Percentiles rank a stretch among this genome's conserved stretches.
These are phyloP conservation scores for Sinocyclocheilus anshuiensis DNA, from an alignment of 2,113 vertebrate species.

Conservation along the genomic window DNA sequence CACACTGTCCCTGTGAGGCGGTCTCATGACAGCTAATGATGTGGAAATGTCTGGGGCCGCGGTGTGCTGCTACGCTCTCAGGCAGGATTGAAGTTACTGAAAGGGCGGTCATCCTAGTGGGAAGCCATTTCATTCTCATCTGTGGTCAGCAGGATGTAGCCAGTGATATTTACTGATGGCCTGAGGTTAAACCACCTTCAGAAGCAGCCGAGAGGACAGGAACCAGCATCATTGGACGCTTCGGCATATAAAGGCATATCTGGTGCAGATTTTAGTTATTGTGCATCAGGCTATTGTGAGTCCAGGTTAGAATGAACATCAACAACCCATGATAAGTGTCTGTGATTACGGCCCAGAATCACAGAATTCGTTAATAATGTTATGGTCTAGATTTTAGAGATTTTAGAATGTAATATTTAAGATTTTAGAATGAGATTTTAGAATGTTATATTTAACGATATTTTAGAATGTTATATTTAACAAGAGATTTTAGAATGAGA, in stretches of 20 bases:
- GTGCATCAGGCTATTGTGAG: neutral
- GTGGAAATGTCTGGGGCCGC: conserved; percentile 52
- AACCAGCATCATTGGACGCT: neutral
- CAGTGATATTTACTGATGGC: conserved; percentile 68
- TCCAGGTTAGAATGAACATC: neutral
- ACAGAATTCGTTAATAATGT: too few relatives aligned
- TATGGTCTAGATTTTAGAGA: too few relatives aligned
- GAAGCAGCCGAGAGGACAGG: neutral
- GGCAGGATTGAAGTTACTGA: conserved; percentile 63
- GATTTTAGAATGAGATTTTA: too few relatives aligned
- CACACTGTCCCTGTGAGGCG: neutral
- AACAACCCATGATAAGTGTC: neutral
- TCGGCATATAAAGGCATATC: neutral
- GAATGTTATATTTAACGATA: too few relatives aligned
- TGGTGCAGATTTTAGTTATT: conserved; percentile 4
- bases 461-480: too few relatives aligned
- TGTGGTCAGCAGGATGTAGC: conserved; percentile 48
- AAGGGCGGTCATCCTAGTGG: conserved; percentile 58
- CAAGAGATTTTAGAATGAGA: too few relatives aligned
- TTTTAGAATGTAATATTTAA: too few relatives aligned
- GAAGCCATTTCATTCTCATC: conserved; percentile 62
- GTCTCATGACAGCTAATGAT: conserved; percentile 56
- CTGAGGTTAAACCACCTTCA: conserved; percentile 54
- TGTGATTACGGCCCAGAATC: too few relatives aligned
- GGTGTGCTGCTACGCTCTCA: conserved; percentile 55